Conservation (phyloP, 1,140 invertebrate genomes). For the Sitophilus oryzae region DNA sequence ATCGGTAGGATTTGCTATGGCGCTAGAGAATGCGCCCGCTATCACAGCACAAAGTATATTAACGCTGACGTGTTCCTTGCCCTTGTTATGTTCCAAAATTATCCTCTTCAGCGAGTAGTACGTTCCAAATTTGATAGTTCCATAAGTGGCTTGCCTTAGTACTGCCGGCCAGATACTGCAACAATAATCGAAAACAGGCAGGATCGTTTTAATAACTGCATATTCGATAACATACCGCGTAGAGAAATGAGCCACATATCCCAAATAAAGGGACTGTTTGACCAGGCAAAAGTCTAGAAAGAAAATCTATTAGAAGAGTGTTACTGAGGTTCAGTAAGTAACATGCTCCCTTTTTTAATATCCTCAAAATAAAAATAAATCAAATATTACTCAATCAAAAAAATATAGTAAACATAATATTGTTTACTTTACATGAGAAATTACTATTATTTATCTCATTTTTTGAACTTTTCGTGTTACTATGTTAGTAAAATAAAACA, state of each 20-base stretch:
- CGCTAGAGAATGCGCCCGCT: constrained; percentile 82
- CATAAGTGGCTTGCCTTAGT: constrained; percentile 88
- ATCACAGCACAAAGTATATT: constrained; percentile 82
- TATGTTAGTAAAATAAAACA: too few relatives aligned
- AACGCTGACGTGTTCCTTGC: constrained; percentile 64
- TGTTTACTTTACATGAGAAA: too few relatives aligned
- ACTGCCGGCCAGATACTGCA: constrained; percentile 85
- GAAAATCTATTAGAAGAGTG: constrained; percentile 12
- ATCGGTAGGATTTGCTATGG: constrained; percentile 97
- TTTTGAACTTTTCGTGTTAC: too few relatives aligned
- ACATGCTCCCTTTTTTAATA: too few relatives aligned
- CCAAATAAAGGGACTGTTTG: constrained; percentile 14
- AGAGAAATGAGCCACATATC: constrained; percentile 5
- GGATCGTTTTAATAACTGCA: constrained; percentile 10
- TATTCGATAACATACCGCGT: constrained; percentile 15
- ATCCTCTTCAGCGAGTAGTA: constrained; percentile 85
- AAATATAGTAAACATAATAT: too few relatives aligned
- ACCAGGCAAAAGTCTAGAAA: constrained; percentile 16
- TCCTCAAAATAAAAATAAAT: too few relatives aligned
- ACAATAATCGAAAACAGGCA: constrained; percentile 20
- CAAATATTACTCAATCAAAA: background rate
- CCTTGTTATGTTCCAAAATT: constrained; percentile 55
- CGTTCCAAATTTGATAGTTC: constrained; percentile 93
- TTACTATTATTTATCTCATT: too few relatives aligned
- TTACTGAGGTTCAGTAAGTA: too few relatives aligned